Conservation (phyloP, 1,140 invertebrate species). For the Neodiprion fabricii region DNA sequence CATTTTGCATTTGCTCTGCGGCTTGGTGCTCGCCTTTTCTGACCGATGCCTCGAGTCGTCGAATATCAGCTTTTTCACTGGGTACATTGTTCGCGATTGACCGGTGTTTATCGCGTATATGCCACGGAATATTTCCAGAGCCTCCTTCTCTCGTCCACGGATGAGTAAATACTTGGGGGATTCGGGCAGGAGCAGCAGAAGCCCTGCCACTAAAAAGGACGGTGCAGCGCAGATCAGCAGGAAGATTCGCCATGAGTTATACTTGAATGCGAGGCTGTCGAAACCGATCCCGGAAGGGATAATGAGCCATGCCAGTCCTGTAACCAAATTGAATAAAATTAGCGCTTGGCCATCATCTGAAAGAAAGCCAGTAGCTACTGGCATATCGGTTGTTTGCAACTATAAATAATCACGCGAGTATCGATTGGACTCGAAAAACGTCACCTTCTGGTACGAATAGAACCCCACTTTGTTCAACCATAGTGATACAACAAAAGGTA, state of each 20-base stretch:
- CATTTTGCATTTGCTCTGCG: slow-evolving; percentile 68
- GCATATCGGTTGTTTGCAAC: too few species aligned
- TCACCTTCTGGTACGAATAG: too few species aligned
- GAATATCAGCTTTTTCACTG: slow-evolving; percentile 75
- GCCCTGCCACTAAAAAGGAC: slow-evolving; percentile 81
- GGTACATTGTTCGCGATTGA: slow-evolving; percentile 74
- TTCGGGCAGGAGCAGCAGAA: slow-evolving; percentile 87
- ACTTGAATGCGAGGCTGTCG: slow-evolving; percentile 70
- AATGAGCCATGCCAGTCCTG: slow-evolving; percentile 85
- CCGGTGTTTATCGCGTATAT: slow-evolving; percentile 85
- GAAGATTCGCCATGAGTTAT: slow-evolving; percentile 93
- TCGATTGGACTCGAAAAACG: too few species aligned
- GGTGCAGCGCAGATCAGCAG: slow-evolving; percentile 85
- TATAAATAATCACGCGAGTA: too few species aligned
- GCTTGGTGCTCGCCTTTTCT: slow-evolving; percentile 62
- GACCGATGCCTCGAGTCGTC: slow-evolving; percentile 66
- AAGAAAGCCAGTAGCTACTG: neutral
- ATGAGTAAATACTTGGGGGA: slow-evolving; percentile 89
- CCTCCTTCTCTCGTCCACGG: slow-evolving; percentile 77
- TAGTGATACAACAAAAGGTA: too few species aligned
- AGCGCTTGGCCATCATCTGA: too few species aligned
- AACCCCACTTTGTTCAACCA: too few species aligned
- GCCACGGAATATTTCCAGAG: slow-evolving; percentile 77
- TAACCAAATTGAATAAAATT: slow-evolving; percentile 20
- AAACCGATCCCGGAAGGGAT: slow-evolving; percentile 81